Evolutionary conservation across 2,797 vertebrate genomes (phyloP), one percentile per base, ranked within the genome.

Genomic region (Gephyroberyx darwinii): DNA sequence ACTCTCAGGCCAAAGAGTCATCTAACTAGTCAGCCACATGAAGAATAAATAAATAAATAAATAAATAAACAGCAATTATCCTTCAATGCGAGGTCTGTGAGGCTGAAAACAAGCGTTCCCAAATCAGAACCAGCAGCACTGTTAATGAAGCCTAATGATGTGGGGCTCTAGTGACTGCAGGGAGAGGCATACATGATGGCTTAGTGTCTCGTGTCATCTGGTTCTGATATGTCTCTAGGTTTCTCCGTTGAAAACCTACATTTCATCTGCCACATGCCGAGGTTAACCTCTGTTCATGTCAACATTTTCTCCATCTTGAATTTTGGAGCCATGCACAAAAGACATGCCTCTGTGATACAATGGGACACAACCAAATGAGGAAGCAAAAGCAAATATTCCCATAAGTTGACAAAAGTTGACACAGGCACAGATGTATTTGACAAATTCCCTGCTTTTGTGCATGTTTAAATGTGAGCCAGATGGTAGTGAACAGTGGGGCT

Each of bases 401-500:
- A 88, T 89, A 90, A 92, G 91, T 92, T 92, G 91, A 93, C 91
- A 91, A 92, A 92, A 93, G 89, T 92, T 91, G 87, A 92, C 86
- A 91, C 86, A 92, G 88, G 90, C 92, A 91, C 90, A 92, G 90
- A 93, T 92, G 93, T 90, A 90, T 93, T 90, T 93, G 93, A 94
- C 93, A 94, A 94, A 93, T 93, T 92, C 91, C 85, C 90, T 59
- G 90, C 89, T 86, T 93, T 93, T 88, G 90, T 93, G 90, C 89
- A 80, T 81, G 89, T 89, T 84, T 87, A 93, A 94, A 95, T 93
- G 87, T 86, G 92, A 93, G 91, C 92, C 94, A 94, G 93, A 94
- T 95, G 94, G 91, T 77, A 65, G 88, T 78, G 89, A 92, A 90
- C 90, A 90, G 88, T 71, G 84, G 89, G 90, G 89, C 86, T 88